phyloP scores from a whole-genome alignment of 2,113 vertebrate genomes.

The Callionymus lyra region DNA sequence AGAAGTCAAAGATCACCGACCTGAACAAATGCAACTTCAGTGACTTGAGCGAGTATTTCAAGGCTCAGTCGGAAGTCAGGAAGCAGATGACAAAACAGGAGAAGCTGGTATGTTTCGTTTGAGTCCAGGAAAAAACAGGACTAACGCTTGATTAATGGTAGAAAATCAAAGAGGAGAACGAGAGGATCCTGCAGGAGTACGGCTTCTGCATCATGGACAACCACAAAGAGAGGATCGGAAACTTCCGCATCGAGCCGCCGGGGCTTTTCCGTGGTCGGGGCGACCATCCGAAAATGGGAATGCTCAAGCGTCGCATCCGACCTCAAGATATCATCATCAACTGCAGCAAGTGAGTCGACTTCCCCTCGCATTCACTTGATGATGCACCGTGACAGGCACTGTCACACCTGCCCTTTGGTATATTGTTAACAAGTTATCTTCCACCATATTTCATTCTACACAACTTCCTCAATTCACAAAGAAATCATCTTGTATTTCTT shows the following conservation, averaged over 20 bases:
- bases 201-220: constrained; percentile 97
- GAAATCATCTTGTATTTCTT: no score
- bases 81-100: constrained; percentile 92
- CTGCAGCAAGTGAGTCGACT: constrained; percentile 87
- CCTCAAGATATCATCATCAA: constrained; percentile 93
- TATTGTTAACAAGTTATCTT: no score
- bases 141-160: constrained; percentile 25
- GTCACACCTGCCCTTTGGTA: no score
- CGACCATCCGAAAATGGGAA: constrained; percentile 97
- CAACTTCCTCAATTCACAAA: no score
- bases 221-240: constrained; percentile 92
- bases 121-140: no score
- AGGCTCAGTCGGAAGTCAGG: constrained; percentile 90
- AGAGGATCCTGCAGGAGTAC: constrained; percentile 82
- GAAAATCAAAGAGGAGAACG: constrained; percentile 95
- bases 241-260: constrained; percentile 95
- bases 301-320: constrained; percentile 89
- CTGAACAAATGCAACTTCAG: constrained; percentile 91
- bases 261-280: constrained; percentile 93
- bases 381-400: no score
- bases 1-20: constrained; percentile 78
- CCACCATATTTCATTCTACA: no score
- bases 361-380: no score
- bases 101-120: constrained; percentile 74
- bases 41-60: constrained; percentile 89